These are phyloP conservation scores for Pachyseris speciosa DNA, from an alignment of 64 coral and sea anemone genomes.

Conservation along the genomic window DNA sequence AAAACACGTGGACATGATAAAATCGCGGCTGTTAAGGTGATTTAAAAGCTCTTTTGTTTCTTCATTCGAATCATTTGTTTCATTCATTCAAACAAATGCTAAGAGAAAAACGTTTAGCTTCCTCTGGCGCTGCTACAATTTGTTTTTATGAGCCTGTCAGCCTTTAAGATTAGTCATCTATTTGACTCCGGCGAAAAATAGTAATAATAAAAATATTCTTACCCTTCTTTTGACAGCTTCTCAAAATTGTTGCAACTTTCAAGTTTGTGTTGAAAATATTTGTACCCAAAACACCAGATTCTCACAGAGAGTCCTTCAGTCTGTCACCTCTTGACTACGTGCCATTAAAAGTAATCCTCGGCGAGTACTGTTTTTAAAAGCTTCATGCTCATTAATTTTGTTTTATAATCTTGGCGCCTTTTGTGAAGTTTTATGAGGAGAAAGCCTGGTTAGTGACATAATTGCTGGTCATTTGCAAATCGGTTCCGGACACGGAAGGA, in stretches of 20 bases:
- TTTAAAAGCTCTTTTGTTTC: neutral
- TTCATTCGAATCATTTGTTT: neutral
- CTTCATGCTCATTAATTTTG: slow-evolving; percentile 13
- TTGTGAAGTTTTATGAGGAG: slow-evolving; percentile 23
- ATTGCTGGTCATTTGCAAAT: slow-evolving; percentile 46
- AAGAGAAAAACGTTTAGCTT: too few species aligned
- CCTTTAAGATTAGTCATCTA: neutral
- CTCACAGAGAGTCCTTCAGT: neutral
- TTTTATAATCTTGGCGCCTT: slow-evolving; percentile 6
- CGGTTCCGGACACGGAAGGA: slow-evolving; percentile 48
- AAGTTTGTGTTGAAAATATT: neutral
- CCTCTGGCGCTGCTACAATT: too few species aligned
- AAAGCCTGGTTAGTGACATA: slow-evolving; percentile 23
- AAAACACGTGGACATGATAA: neutral
- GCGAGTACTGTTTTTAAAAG: slow-evolving; percentile 34
- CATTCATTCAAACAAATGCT: neutral
- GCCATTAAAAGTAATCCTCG: neutral
- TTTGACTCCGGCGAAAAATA: neutral
- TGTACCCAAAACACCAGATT: neutral
- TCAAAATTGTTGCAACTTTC: neutral
- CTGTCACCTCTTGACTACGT: neutral
- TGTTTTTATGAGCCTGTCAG: too few species aligned
- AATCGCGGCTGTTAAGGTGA: neutral
- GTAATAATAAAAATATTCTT: neutral
- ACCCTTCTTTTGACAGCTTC: neutral